A percentile compares a stretch with the other conserved stretches of the same genome.
These are phyloP conservation scores for Aphrophora alni DNA, from an alignment of 2,888 invertebrate genomes.

Conservation along the genomic window DNA sequence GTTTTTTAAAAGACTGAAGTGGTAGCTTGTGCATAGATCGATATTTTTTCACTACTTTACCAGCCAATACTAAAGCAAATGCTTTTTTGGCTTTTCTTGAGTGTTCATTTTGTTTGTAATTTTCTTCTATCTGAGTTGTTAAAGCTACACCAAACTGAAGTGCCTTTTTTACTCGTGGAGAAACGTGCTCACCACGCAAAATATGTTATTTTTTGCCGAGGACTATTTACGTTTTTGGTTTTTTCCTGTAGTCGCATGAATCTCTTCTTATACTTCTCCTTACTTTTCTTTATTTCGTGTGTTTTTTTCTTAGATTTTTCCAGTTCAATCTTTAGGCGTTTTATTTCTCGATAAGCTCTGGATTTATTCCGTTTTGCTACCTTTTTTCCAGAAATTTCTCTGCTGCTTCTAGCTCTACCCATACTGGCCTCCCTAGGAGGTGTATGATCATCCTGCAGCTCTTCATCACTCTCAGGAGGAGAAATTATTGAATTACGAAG, in stretches of 20 bases:
- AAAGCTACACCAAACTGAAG: too few species aligned
- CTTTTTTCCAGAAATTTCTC: constrained; percentile 18
- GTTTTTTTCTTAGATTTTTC: constrained; percentile 4
- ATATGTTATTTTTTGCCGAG: constrained; percentile 16
- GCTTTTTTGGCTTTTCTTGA: constrained; percentile 17
- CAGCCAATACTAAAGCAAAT: constrained; percentile 10
- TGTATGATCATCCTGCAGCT: neutral
- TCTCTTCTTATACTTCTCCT: constrained; percentile 24
- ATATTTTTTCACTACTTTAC: constrained; percentile 10
- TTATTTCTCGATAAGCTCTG: constrained; percentile 23
- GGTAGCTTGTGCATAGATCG: neutral
- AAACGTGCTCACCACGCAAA: constrained; percentile 13
- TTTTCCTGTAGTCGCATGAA: constrained; percentile 16
- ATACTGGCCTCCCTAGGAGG: neutral
- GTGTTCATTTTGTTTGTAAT: constrained; percentile 2
- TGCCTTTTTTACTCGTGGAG: neutral
- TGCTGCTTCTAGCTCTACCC: constrained; percentile 25
- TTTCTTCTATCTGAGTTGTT: too few species aligned
- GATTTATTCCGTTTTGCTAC: constrained; percentile 11
- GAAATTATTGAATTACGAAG: neutral
- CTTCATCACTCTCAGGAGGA: constrained; percentile 18
- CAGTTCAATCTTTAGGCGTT: constrained; percentile 8
- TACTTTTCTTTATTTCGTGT: constrained; percentile 8
- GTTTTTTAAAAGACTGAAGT: constrained; percentile 9
- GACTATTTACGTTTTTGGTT: constrained; percentile 16